phyloP scores from a whole-genome alignment of 2,888 invertebrate genomes.

The Luperina nickerlii region DNA sequence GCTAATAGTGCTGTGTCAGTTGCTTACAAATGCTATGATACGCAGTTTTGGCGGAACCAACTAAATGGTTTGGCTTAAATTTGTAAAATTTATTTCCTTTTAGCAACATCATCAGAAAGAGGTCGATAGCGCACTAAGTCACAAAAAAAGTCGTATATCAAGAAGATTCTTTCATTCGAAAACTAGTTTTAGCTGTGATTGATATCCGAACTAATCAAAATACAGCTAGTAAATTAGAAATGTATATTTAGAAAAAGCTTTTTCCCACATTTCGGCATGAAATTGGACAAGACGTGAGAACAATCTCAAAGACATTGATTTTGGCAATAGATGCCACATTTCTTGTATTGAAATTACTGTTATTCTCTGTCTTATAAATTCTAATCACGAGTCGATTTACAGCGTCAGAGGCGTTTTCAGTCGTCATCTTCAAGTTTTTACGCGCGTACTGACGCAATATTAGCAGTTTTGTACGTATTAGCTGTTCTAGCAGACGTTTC shows the following conservation, averaged over 20 bases:
- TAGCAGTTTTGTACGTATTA: slow-evolving; percentile 55
- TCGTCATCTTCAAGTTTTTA: slow-evolving; percentile 61
- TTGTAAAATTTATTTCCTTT: slow-evolving; percentile 28
- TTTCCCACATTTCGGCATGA: slow-evolving; percentile 54
- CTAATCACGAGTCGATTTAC: slow-evolving; percentile 42
- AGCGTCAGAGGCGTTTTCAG: slow-evolving; percentile 52
- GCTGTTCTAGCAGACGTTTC: slow-evolving; percentile 65
- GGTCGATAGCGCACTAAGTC: slow-evolving; percentile 48
- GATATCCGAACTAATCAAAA: slow-evolving; percentile 55
- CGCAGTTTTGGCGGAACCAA: slow-evolving; percentile 47
- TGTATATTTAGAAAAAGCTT: slow-evolving; percentile 49
- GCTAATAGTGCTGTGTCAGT: slow-evolving; percentile 47
- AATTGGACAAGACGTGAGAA: slow-evolving; percentile 44
- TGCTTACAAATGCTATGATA: slow-evolving; percentile 35
- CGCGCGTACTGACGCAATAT: slow-evolving; percentile 61
- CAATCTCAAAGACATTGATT: slow-evolving; percentile 31
- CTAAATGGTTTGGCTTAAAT: slow-evolving; percentile 39
- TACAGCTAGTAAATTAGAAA: slow-evolving; percentile 61
- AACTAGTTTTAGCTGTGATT: slow-evolving; percentile 64
- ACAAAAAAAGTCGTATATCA: slow-evolving; percentile 61
- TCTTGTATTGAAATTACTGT: slow-evolving; percentile 39
- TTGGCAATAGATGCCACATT: slow-evolving; percentile 35
- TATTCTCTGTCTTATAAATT: slow-evolving; percentile 36
- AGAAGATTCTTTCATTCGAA: slow-evolving; percentile 60
- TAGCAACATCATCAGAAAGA: slow-evolving; percentile 40